Evolutionary conservation across 2,888 invertebrate genomes (phyloP).

Genomic region (Oscheius myriophilus): DNA sequence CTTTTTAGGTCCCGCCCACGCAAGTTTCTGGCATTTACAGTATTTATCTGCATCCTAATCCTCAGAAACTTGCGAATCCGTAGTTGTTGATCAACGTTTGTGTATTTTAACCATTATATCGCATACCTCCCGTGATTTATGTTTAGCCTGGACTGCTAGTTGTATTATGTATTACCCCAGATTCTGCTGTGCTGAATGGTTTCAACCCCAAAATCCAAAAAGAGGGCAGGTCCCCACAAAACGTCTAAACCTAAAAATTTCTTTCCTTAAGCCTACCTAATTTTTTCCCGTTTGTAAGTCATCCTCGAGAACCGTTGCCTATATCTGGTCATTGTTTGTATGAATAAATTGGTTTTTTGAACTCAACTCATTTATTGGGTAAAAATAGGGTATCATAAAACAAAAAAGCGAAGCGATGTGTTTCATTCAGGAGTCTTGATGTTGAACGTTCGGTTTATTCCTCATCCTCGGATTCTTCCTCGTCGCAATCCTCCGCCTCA

Average conservation of each 20-base stretch:
- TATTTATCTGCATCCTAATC: too few relatives aligned
- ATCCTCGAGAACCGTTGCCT: not conserved
- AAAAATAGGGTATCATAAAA: too few relatives aligned
- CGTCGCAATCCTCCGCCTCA: slow-evolving; percentile 33
- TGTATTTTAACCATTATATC: not conserved
- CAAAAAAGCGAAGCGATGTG: too few relatives aligned
- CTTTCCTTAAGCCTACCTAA: not conserved
- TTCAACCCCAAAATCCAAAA: slow-evolving; percentile 13
- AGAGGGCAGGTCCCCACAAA: slow-evolving; percentile 22
- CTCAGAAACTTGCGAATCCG: not conserved
- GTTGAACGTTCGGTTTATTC: slow-evolving; percentile 29
- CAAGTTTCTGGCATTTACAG: not conserved
- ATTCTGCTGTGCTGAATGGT: slow-evolving; percentile 2
- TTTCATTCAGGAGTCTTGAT: too few relatives aligned
- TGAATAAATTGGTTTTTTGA: not conserved
- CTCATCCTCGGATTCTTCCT: slow-evolving; percentile 42
- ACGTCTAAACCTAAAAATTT: slow-evolving; percentile 3
- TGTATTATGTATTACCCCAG: not conserved
- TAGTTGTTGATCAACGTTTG: slow-evolving; percentile 1
- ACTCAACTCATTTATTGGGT: too few relatives aligned
- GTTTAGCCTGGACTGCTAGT: not conserved
- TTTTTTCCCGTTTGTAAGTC: too few relatives aligned
- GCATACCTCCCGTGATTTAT: not conserved
- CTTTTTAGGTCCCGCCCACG: slow-evolving; percentile 7
- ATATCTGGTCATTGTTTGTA: slow-evolving; percentile 6